Conservation (phyloP, 92 coral and sea anemone species). For the Metridium senile region DNA sequence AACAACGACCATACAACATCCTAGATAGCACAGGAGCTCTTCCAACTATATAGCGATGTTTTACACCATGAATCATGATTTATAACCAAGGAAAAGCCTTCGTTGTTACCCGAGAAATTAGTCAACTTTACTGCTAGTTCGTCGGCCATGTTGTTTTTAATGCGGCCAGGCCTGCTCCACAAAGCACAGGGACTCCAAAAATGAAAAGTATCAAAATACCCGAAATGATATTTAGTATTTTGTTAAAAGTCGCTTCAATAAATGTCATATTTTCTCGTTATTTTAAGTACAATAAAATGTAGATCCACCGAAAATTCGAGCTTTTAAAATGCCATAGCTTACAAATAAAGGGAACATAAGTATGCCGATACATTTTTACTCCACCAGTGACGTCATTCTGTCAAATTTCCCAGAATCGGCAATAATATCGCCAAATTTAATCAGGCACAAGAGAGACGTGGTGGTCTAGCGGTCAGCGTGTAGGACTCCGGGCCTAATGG, state of each 20-base stretch:
- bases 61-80: neutral
- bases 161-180: constrained; percentile 1
- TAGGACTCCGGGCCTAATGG: too few species aligned
- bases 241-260: too few species aligned
- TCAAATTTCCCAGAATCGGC: constrained; percentile 9
- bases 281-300: too few species aligned
- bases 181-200: constrained; percentile 9
- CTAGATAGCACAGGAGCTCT: neutral
- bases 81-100: neutral
- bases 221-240: too few species aligned
- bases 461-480: too few species aligned
- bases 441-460: too few species aligned
- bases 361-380: too few species aligned
- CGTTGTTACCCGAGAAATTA: neutral
- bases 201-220: neutral
- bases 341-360: too few species aligned
- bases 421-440: too few species aligned
- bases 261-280: too few species aligned
- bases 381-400: neutral
- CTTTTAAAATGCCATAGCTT: too few species aligned
- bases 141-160: constrained; percentile 8
- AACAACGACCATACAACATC: neutral
- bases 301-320: too few species aligned
- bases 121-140: neutral
- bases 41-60: neutral